Base-by-base conservation (phyloP, 2,888 invertebrate species). In the Cerceris ruficornis region DNA sequence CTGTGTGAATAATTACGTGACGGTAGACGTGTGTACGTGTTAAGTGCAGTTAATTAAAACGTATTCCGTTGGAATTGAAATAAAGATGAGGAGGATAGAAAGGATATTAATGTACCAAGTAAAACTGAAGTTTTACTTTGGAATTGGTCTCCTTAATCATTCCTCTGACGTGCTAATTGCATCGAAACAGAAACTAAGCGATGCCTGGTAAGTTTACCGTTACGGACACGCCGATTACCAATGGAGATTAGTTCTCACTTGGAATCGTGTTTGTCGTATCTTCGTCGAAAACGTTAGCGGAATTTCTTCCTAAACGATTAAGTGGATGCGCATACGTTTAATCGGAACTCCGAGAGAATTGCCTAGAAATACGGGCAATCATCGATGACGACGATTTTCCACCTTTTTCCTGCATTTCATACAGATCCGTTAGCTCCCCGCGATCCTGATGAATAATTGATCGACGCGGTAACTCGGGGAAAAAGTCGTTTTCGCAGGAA, bases 171-270 rank as follows among this genome's bases (percentile, higher is more conserved):
- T 28, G 43, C 50, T 76, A 77, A 77, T 76, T 58, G 74, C 76
- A 67, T 77, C 67, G 61, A 76, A 70, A 66, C 70, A 67, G 77
- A 69, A 69, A 77, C 72, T 68, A 68, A 70, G 80, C 64, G 67
- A 69, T 64, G 64, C 71, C 69, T 87, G 83, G 87, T 87, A 88
- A 88, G 86, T 88, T 80, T 90, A 90, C 90, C 90, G 90, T 91
- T 91, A 90, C 82, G 78, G 85, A 28, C 85, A 84, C 87, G 80
- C 83, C 83, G 86, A 88, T 88, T 84, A 83, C 83, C 86, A 84
- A 88, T 83, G 86, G 86, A 87, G 88, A 89, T 88, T 88, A 88
- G 87, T 87, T 86, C 88, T 77, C 77, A 80, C 83, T 81, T 76
- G 76, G 69, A 77, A 81, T 69, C 78, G 73, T 70, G 80, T 70